Evolutionary conservation across 1,140 invertebrate species (phyloP).

Genomic region (Marisa cornuarietis): DNA sequence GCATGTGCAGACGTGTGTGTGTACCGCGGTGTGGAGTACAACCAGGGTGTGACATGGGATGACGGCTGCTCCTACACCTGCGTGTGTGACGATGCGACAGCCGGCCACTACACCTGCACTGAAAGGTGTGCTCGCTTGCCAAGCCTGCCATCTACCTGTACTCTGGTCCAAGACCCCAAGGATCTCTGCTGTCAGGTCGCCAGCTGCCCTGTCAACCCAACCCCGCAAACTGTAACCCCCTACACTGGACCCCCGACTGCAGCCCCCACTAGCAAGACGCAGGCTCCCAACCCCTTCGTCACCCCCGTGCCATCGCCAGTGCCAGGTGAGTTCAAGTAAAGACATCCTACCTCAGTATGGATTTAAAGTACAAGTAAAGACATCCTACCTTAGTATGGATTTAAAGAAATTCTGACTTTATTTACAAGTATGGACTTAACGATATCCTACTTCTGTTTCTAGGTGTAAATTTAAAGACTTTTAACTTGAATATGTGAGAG

Average conservation of each 20-base stretch:
- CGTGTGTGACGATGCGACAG: conserved; percentile 19
- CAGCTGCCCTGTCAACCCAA: conserved; percentile 32
- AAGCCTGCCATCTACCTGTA: conserved; percentile 40
- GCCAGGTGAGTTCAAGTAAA: not conserved
- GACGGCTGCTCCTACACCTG: conserved; percentile 30
- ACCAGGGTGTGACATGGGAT: conserved; percentile 38
- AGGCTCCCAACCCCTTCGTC: not conserved
- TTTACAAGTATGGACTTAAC: too few relatives aligned
- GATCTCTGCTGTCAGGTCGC: conserved; percentile 46
- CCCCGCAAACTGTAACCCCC: conserved; percentile 22
- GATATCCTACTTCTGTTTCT: too few relatives aligned
- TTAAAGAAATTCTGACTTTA: too few relatives aligned
- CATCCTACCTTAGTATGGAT: too few relatives aligned
- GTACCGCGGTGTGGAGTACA: conserved; percentile 31
- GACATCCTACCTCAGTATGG: too few relatives aligned
- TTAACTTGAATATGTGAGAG: too few relatives aligned
- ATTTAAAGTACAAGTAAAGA: too few relatives aligned
- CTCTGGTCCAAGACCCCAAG: conserved; percentile 40
- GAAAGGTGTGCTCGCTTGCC: conserved; percentile 38
- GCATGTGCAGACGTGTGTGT: conserved; percentile 22
- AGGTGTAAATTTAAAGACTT: too few relatives aligned
- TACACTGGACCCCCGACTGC: not conserved
- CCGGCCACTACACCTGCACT: conserved; percentile 26
- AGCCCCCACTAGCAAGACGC: conserved; percentile 1
- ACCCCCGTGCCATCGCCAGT: not conserved